Evolutionary conservation across 1,140 invertebrate genomes (phyloP), one percentile per base, ranked within the genome.

Genomic region (Drosophila pseudoananassae): DNA sequence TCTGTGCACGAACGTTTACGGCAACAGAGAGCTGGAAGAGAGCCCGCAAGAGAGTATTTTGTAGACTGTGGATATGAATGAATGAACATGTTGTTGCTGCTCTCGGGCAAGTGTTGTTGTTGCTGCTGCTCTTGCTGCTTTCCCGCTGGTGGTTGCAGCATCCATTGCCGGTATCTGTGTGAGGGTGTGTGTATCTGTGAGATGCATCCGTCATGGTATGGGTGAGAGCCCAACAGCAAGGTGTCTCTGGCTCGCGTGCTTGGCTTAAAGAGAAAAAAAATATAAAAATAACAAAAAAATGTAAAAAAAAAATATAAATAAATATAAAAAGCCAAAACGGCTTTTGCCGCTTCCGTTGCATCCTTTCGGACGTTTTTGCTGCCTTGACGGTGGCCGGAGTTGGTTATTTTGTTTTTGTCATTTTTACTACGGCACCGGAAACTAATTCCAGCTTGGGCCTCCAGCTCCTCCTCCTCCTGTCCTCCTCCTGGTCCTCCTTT

Each of bases 401-500:
- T 63, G 8, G 12, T 63, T 38, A 36, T 65, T 50, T 63, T 64
- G 81, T 82, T 90, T 78, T 88, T 90, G 88, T 88, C 83, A 90
- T 87, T 82, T 90, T 87, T 90, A 87, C 82, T 90, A 90, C 76
- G 83, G 71, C 66, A 90, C 88, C 88, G 88, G 88, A 90, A 90
- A 90, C 88, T 90, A 88, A 90, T 90, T 83, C 88, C 79, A 78
- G 82, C 80, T 53, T 51, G 50, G 51, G 73, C 47, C 57, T 68
- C 55, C 51, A 25, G 31, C 31, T 33, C 10, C 33, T 4, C 10
- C 33, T 36, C 33, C 33, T 4, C 10, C 33, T 36, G 58, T 27
- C 4, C 56, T 73, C 31, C 63, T 45, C 27, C 50, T 57, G 14
- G 23, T 45, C 29, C 43, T 20, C 7, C 14, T 17, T 43, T 17